Conservation (phyloP, 2,888 invertebrate genomes). For the Epistrophe eligans region DNA sequence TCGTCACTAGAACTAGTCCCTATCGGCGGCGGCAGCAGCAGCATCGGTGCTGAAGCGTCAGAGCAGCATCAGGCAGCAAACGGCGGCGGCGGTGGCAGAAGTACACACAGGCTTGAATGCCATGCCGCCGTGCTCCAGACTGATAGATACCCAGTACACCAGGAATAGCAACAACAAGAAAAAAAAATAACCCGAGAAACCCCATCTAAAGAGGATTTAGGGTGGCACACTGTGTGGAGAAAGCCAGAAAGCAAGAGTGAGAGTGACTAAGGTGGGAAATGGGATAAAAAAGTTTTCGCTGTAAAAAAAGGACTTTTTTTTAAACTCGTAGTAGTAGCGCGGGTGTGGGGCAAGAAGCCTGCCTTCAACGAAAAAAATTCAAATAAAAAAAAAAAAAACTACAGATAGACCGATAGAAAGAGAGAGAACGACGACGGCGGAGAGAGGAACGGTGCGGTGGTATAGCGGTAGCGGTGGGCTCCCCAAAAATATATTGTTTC, state of each 20-base stretch:
- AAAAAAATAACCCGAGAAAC: constrained; percentile 5
- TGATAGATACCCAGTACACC: constrained; percentile 67
- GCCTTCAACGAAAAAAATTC: constrained; percentile 34
- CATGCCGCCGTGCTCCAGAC: constrained; percentile 65
- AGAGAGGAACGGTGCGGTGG: constrained; percentile 43
- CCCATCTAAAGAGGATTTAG: constrained; percentile 39
- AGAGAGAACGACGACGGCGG: constrained; percentile 55
- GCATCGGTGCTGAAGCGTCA: constrained; percentile 37
- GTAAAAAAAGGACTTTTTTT: constrained; percentile 66
- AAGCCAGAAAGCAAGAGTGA: constrained; percentile 68
- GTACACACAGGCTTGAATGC: constrained; percentile 73
- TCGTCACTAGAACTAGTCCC: constrained; percentile 52
- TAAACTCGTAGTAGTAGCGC: constrained; percentile 43
- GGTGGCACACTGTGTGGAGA: constrained; percentile 39
- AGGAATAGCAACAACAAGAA: constrained; percentile 33
- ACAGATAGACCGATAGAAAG: constrained; percentile 68
- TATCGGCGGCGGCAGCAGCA: constrained; percentile 30
- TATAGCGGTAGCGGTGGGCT: constrained; percentile 70
- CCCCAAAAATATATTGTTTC: constrained; percentile 84
- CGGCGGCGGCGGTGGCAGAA: constrained; percentile 65
- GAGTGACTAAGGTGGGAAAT: constrained; percentile 71
- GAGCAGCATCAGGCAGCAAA: constrained; percentile 73
- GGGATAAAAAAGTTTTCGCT: constrained; percentile 73
- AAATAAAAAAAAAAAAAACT: constrained; percentile 59
- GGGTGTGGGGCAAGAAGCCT: constrained; percentile 48